Conservation (phyloP, 1,140 invertebrate species). For the Papilio aristodemus region DNA sequence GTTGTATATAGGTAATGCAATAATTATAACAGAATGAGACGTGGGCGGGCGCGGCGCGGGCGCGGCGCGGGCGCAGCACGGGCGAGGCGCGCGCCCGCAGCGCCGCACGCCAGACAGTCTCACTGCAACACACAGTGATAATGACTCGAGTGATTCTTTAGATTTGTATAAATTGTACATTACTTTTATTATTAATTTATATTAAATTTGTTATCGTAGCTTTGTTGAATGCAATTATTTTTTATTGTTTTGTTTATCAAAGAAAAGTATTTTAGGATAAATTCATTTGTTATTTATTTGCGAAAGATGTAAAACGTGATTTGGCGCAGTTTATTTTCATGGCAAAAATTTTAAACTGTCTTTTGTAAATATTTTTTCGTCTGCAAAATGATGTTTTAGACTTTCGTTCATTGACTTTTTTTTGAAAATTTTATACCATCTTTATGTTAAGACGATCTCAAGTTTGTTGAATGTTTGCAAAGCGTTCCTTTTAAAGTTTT, state of each 20-base stretch:
- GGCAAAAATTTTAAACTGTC: constrained; percentile 53
- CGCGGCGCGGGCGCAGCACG: constrained; percentile 38
- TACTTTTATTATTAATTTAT: constrained; percentile 79
- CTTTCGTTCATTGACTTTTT: constrained; percentile 70
- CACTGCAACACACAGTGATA: constrained; percentile 66
- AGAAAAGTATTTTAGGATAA: constrained; percentile 78
- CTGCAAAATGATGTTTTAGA: constrained; percentile 65
- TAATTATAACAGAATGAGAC: constrained; percentile 35
- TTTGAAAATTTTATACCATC: constrained; percentile 78
- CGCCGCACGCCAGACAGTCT: constrained; percentile 48
- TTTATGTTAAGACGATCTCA: constrained; percentile 80
- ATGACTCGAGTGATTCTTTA: constrained; percentile 72
- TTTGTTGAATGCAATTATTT: constrained; percentile 80
- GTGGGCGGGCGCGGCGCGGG: constrained; percentile 11
- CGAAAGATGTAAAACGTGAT: constrained; percentile 73
- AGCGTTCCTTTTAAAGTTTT: constrained; percentile 81
- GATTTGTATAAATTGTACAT: constrained; percentile 78
- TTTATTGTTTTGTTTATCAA: constrained; percentile 80
- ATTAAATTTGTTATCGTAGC: constrained; percentile 80
- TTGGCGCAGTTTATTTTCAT: constrained; percentile 61
- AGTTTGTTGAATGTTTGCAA: constrained; percentile 80
- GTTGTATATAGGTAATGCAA: constrained; percentile 57
- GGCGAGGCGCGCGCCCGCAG: constrained; percentile 26
- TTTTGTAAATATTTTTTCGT: constrained; percentile 68
- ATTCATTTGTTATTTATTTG: constrained; percentile 80